These are phyloP conservation scores for Crotalus tigris DNA, from an alignment of 2,113 vertebrate species.

Conservation along the genomic window DNA sequence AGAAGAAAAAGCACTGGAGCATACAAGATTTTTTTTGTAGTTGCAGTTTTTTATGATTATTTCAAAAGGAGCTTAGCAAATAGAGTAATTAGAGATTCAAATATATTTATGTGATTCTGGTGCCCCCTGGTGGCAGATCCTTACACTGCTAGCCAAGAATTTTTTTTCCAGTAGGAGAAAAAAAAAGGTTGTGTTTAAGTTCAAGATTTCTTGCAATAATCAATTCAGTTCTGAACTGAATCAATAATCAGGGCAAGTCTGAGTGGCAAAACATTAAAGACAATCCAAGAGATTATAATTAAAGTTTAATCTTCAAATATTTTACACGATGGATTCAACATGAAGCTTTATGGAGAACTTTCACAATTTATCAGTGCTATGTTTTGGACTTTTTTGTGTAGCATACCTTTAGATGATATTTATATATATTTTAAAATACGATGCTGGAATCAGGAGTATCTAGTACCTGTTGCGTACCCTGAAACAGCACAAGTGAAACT, in stretches of 20 bases:
- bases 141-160: constrained; percentile 12
- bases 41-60: background rate
- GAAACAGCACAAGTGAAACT: background rate
- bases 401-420: background rate
- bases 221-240: background rate
- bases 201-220: rapidly evolving
- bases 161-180: background rate
- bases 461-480: background rate
- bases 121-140: constrained; percentile 55
- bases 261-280: background rate
- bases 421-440: background rate
- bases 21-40: background rate
- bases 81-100: background rate
- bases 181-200: background rate
- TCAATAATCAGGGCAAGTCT: rapidly evolving
- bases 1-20: constrained; percentile 14
- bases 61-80: rapidly evolving
- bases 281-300: background rate
- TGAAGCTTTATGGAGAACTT: background rate
- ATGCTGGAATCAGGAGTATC: background rate
- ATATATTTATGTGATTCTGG: constrained; percentile 49
- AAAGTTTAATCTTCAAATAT: background rate
- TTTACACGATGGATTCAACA: background rate
- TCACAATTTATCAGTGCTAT: background rate
- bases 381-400: too few species aligned